Percentiles rank a stretch among this genome's conserved stretches.
Evolutionary conservation across 2,888 invertebrate species (phyloP).

Genomic region (Noctua pronuba): DNA sequence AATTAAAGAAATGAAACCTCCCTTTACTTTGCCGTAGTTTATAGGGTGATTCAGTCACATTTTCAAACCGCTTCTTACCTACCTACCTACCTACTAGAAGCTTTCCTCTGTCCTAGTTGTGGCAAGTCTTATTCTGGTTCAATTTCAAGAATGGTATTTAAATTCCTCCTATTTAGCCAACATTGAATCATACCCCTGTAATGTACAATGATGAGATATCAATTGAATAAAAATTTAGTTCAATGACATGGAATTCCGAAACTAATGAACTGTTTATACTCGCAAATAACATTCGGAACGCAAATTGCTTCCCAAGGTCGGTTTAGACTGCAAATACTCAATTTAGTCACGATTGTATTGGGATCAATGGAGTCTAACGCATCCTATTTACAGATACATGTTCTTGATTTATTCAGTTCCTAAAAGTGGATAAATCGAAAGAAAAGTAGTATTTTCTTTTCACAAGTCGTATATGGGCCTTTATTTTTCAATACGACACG

Average conservation of each 20-base stretch:
- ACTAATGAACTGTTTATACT: constrained; percentile 50
- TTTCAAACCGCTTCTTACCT: constrained; percentile 26
- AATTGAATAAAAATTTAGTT: constrained; percentile 47
- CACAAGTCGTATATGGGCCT: not conserved
- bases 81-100: not conserved
- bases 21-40: constrained; percentile 42
- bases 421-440: not conserved
- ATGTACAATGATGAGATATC: not conserved
- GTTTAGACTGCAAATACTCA: constrained; percentile 26
- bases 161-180: constrained; percentile 2
- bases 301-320: constrained; percentile 51
- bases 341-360: constrained; percentile 28
- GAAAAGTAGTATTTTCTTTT: not conserved
- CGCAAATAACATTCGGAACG: constrained; percentile 38
- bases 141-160: not conserved
- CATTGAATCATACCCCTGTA: not conserved
- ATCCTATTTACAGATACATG: not conserved
- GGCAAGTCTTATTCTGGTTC: not conserved
- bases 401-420: not conserved
- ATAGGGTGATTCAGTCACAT: constrained; percentile 41
- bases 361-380: constrained; percentile 20
- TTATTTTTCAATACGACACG: not conserved
- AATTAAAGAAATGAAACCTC: constrained; percentile 61
- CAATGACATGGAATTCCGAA: constrained; percentile 40
- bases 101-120: constrained; percentile 4